Conservation (phyloP, 37 sponge, comb jelly and placozoan species). For the Amphimedon queenslandica region DNA sequence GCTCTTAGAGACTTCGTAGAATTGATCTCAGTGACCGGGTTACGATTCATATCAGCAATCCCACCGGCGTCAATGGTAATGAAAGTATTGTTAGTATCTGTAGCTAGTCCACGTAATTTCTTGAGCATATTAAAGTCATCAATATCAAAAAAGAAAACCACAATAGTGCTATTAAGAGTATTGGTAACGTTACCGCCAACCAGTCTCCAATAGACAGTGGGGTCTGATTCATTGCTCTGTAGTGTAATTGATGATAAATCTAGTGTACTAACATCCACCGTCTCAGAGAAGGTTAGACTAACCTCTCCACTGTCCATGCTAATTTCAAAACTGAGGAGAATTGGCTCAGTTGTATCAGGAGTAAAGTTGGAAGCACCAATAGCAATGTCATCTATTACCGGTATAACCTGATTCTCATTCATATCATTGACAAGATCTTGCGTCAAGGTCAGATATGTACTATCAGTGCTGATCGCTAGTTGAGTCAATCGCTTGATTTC, state of each 20-base stretch:
- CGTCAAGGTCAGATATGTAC: slow-evolving; percentile 66
- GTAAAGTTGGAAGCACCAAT: slow-evolving; percentile 48
- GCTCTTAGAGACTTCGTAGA: slow-evolving; percentile 30
- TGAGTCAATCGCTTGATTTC: slow-evolving; percentile 62
- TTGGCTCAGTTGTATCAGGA: slow-evolving; percentile 59
- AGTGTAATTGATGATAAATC: slow-evolving; percentile 45
- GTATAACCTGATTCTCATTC: slow-evolving; percentile 53
- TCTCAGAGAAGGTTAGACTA: slow-evolving; percentile 74
- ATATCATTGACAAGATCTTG: slow-evolving; percentile 57
- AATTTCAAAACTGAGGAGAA: slow-evolving; percentile 42
- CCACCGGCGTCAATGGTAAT: slow-evolving; percentile 52
- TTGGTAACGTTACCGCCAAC: slow-evolving; percentile 58
- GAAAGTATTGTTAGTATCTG: slow-evolving; percentile 38
- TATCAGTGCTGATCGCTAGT: slow-evolving; percentile 56
- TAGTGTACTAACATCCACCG: slow-evolving; percentile 60
- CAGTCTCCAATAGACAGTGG: slow-evolving; percentile 20
- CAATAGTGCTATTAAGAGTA: slow-evolving; percentile 41
- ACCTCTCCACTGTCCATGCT: slow-evolving; percentile 61
- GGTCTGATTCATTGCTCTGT: slow-evolving; percentile 9
- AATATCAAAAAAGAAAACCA: slow-evolving; percentile 38
- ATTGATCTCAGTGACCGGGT: slow-evolving; percentile 25
- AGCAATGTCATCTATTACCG: slow-evolving; percentile 67
- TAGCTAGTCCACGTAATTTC: slow-evolving; percentile 49
- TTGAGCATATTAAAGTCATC: slow-evolving; percentile 76
- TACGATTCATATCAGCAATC: slow-evolving; percentile 70